phyloP scores from a whole-genome alignment of 2,797 vertebrate genomes.

The Rhincodon typus region DNA sequence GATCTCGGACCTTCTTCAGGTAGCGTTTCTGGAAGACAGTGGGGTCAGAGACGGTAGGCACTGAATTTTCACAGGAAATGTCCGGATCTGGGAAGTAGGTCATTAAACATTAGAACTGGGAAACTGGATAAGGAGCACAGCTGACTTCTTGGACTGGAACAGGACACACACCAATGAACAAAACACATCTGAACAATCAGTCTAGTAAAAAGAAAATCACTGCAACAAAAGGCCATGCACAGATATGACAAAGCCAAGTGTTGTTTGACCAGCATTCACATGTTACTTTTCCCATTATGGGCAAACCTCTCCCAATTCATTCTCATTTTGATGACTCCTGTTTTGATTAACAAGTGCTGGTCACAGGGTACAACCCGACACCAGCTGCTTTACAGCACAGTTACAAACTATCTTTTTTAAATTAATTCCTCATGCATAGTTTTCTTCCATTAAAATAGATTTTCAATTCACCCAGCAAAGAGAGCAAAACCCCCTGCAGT shows the following conservation, averaged over 20 bases:
- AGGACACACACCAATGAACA: not conserved
- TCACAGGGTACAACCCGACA: not conserved
- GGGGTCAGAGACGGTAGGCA: slow-evolving; percentile 56
- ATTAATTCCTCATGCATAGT: too few relatives aligned
- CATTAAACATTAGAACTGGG: not conserved
- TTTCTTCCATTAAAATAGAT: not conserved
- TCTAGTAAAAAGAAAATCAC: not conserved
- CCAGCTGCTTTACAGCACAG: not conserved
- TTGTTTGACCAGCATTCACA: not conserved
- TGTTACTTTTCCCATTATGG: not conserved
- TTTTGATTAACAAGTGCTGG: not conserved
- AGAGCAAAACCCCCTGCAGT: not conserved
- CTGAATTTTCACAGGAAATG: slow-evolving; percentile 59
- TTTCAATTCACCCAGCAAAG: not conserved
- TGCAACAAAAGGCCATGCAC: not conserved
- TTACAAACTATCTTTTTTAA: too few relatives aligned
- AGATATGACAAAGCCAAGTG: not conserved
- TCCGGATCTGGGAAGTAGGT: slow-evolving; percentile 60
- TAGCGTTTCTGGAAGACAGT: slow-evolving; percentile 82
- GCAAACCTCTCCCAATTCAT: not conserved
- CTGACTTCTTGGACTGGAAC: not conserved
- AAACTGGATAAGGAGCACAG: not conserved
- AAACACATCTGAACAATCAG: not conserved
- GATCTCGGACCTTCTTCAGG: slow-evolving; percentile 72
- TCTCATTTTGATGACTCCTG: not conserved